phyloP scores from a whole-genome alignment of 1,140 invertebrate species.

The Mya arenaria region DNA sequence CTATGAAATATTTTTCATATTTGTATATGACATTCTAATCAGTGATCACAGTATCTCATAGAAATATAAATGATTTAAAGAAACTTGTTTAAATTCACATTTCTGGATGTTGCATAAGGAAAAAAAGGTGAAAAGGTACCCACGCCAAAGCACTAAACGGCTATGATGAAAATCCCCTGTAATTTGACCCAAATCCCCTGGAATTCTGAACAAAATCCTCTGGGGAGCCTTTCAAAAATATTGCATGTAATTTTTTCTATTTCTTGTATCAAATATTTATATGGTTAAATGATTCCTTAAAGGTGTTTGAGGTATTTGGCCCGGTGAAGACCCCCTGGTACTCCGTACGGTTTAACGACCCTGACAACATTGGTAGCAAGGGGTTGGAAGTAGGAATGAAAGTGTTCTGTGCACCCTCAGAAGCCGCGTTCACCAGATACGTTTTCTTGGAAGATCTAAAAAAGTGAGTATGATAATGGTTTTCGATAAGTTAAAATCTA shows the following conservation, averaged over 20 bases:
- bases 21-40: too few relatives aligned
- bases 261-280: background rate
- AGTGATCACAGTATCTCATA: too few relatives aligned
- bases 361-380: slow-evolving; percentile 86
- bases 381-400: slow-evolving; percentile 85
- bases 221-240: too few relatives aligned
- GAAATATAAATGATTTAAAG: too few relatives aligned
- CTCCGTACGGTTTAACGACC: slow-evolving; percentile 91
- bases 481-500: too few relatives aligned
- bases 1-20: too few relatives aligned
- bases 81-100: too few relatives aligned
- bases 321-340: slow-evolving; percentile 90
- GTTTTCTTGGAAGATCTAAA: slow-evolving; percentile 88
- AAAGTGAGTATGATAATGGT: slow-evolving; percentile 62
- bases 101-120: too few relatives aligned
- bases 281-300: slow-evolving; percentile 64
- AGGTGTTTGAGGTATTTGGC: slow-evolving; percentile 95
- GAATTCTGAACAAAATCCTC: too few relatives aligned
- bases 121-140: too few relatives aligned
- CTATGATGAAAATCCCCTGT: background rate
- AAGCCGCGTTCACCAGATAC: slow-evolving; percentile 86
- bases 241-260: too few relatives aligned
- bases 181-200: too few relatives aligned
- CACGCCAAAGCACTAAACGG: background rate
- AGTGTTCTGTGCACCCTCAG: slow-evolving; percentile 91